Base-by-base conservation (phyloP, 30 jellyfish, hydroid and myxozoan species). In the Aurelia sp. region DNA sequence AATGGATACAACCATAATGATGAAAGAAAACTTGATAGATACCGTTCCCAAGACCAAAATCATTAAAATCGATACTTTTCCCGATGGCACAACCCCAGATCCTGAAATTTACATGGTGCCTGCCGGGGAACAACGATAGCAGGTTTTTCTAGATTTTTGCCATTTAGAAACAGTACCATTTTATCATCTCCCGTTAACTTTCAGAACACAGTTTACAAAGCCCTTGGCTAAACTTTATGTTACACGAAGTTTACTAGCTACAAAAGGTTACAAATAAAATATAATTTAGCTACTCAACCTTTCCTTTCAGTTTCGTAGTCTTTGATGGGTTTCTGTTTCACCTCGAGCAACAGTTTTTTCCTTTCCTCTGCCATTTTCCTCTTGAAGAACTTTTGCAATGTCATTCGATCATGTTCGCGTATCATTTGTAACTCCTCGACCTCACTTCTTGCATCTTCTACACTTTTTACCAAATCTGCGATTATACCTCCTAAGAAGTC, bases 391-490 rank as follows among this genome's bases (percentile, higher is more conserved):
- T 81, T 81, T 21, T 81, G 91, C 66, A 81, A 60, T 27, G 86
- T 90, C 57, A 86, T 78, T 86, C 91, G 69, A 35, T 87, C 98
- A 18, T 77, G 74, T 21, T 91, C 82, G 16, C 92, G 82, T 40
- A 86, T 88, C 41, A 90, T 61, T 67, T 86, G 87, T 80, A 85
- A 24, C 48, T 91, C 89, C 38, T 91, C 85, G 0, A 88, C 62
- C 72, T 91, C 96, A 22, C 41, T 63, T 44, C 60, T 80, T 21
- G 91, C 82, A 63, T 86, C 92, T 30, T 87, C 93, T 48, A 91
- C 82, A 66, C 91, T 95, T 47, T 84, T 73, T 67, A 86, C 96
- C 72, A 66, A 74, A 72, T 91, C 98, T 16, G 89, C 94, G 35
- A 91, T 86, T 2, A 91, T 76, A 0, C 88, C 83, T 7, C 89